Base-by-base conservation (phyloP, 2,888 invertebrate species). In the Phymatocera aterrima region DNA sequence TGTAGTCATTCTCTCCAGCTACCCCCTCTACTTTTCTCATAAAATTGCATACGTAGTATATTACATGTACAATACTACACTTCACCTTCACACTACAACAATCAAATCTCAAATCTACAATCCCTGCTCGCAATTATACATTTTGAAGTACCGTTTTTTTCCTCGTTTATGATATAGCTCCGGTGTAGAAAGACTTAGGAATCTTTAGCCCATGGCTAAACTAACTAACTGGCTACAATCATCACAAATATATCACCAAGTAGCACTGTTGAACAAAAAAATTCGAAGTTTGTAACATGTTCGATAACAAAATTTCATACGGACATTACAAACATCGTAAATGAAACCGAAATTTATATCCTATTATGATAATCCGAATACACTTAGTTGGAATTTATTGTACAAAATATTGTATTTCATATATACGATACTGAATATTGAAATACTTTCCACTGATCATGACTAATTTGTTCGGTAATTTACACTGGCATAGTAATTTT, bases 141-240 rank as follows among this genome's bases (percentile, higher is more conserved):
- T n/a, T 28, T 68, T 8, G 24, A 46, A 46, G 68, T 68, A 40
- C 68, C 68, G 68, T 68, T 68, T 68, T 68, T 65, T 68, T 5
- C 0, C 6, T 28, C 68, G 43, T 68, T 68, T 68, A n/a, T n/a
- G n/a, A n/a, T 68, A 40, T 72, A 51, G 34, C 31, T 48, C 15
- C 21, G 31, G 18, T n/a, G 64, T 37, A 37, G 61, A 64, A 37
- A 64, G 61, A 37, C 15, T 34, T 34, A 34, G 34, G 31, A 37
- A 28, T 57, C 57, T 24, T 57, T 15, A 28, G 28, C 1, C 37
- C 21, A 34, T 37, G n/a, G 37, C 64, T 3, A 12, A 12, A 43
- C 15, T 43, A 43, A 8, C 8, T 8, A 12, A 37, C 18, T 64
- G 8, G 64, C 3, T 37, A 64, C 37, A 64, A n/a, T 34, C n/a